Base-by-base conservation (phyloP, 1,140 invertebrate species). In the Linepithema humile region DNA sequence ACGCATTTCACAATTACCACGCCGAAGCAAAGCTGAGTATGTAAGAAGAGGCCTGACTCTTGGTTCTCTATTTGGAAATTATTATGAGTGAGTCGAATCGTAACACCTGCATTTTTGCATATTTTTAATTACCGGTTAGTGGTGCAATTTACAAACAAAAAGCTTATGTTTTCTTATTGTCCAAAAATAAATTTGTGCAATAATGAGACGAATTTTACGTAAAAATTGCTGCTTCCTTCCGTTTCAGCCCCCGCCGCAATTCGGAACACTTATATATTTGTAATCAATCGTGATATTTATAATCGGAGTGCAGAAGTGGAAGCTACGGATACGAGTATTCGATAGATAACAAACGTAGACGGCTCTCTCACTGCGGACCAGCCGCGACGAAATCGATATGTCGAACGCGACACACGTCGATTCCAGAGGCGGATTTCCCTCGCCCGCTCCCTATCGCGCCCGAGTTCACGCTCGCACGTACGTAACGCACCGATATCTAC, bases 371-470 rank as follows among this genome's bases (percentile, higher is more conserved):
- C 40, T 20, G 69, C 40, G 78, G 20, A 32, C 35, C 40, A 9
- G 32, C 53, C 60, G 75, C 57, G 60, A 72, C 48, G 55, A 82
- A 55, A 74, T 72, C 70, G 70, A 82, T 72, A 82, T n/a, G 77
- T 70, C 35, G 77, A 82, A 55, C 38, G 50, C 65, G 65, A 59
- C 67, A 50, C 38, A 82, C 65, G 78, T 82, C 78, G 78, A 82
- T 74, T 82, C 53, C 78, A 82, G 69, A 73, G 32, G 29, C 64
- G 6, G 29, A 32, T 55, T 40, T 67, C 20, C 20, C 38, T 40
- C 43, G 43, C 23, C 23, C 72, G 50, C 17, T n/a, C 38, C 20
- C 53, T 43, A 38, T 23, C 74, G 60, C 59, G 59, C 17, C 20
- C 40, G 43, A 20, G 35, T 35, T 38, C 38, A 26, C 48, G 17